Conservation (phyloP, 2,797 vertebrate species). For the Gallinago nigripennis region DNA sequence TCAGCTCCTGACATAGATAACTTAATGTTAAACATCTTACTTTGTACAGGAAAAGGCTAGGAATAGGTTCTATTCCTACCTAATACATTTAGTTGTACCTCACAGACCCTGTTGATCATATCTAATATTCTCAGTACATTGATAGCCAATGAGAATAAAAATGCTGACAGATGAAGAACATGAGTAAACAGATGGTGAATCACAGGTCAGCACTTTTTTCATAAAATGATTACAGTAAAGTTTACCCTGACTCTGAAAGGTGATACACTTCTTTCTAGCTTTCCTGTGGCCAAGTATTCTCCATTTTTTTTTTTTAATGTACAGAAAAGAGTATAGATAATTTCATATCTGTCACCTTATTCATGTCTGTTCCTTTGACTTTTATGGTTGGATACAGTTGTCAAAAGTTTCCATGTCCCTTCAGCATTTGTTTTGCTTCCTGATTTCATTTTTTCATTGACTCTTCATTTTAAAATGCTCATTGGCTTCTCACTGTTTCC, state of each 20-base stretch:
- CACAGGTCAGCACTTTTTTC: not conserved
- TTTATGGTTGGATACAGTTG: not conserved
- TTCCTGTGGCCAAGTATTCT: not conserved
- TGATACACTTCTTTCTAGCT: not conserved
- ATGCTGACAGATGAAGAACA: not conserved
- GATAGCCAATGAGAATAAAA: not conserved
- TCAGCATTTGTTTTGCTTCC: not conserved
- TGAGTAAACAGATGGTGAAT: not conserved
- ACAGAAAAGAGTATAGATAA: not conserved
- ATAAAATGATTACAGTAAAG: not conserved
- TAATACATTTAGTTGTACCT: not conserved
- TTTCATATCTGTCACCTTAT: not conserved
- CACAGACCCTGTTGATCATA: not conserved
- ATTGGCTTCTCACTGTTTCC: not conserved
- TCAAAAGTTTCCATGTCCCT: not conserved
- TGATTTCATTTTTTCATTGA: not conserved
- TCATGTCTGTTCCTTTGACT: not conserved
- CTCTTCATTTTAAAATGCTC: not conserved
- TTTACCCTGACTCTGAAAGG: not conserved
- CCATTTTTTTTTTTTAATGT: not conserved
- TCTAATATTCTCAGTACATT: not conserved
- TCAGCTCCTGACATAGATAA: not conserved
- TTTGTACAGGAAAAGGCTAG: not conserved
- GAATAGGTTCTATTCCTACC: not conserved
- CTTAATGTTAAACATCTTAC: not conserved